Percentiles rank a stretch among this genome's conserved stretches.
Evolutionary conservation across 2,113 vertebrate species (phyloP).

Genomic region (Neopipo cinnamomea): DNA sequence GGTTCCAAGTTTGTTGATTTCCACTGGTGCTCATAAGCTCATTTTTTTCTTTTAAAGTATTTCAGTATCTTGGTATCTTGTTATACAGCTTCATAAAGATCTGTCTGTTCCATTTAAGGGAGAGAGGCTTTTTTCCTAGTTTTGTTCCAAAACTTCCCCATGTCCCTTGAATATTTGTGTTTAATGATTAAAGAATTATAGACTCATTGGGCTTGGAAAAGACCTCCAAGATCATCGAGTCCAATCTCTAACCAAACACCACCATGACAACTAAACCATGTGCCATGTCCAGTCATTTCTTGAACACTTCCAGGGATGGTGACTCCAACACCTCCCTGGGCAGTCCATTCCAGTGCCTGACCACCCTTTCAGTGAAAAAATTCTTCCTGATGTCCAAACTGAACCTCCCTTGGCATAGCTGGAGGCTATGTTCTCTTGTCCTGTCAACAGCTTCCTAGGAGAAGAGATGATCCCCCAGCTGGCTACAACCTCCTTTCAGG

Average conservation of each 20-base stretch:
- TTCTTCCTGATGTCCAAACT: neutral
- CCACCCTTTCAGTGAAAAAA: neutral
- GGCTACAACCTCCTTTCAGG: neutral
- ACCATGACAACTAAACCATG: neutral
- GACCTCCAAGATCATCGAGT: neutral
- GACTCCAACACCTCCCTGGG: neutral
- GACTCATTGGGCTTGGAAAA: neutral
- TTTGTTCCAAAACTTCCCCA: neutral
- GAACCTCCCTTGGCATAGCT: neutral
- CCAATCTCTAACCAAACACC: neutral
- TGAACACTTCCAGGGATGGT: neutral
- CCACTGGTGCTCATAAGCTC: neutral
- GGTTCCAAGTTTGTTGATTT: neutral
- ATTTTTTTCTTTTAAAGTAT: neutral
- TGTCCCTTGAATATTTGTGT: neutral
- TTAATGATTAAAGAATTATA: neutral
- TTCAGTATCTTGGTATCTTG: neutral
- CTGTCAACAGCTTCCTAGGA: neutral
- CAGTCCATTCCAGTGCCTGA: neutral
- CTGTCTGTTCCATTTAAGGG: neutral
- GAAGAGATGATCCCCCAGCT: neutral
- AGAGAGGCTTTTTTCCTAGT: neutral
- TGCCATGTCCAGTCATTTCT: fast-evolving
- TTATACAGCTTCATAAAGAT: neutral
- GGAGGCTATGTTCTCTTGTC: neutral